phyloP scores from a whole-genome alignment of 2,797 vertebrate genomes.

The Sebastes diploproa region DNA sequence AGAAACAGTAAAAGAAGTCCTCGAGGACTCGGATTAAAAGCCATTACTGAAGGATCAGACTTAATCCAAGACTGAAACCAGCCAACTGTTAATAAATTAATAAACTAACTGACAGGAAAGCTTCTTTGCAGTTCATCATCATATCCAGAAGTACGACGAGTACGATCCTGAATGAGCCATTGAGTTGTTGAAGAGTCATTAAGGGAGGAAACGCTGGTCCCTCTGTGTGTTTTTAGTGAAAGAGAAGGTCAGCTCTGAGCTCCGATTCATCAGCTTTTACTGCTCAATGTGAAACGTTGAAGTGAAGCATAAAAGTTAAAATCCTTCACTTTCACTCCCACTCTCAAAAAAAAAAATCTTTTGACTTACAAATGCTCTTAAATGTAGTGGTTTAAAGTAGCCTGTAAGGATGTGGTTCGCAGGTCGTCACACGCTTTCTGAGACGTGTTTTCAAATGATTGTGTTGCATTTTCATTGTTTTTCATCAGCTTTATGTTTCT shows the following conservation, averaged over 20 bases:
- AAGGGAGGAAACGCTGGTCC: no score
- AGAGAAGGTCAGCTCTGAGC: background rate
- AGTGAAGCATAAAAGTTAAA: background rate
- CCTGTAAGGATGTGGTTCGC: no score
- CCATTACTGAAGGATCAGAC: conserved; percentile 9
- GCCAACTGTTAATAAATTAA: background rate
- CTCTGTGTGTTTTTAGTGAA: background rate
- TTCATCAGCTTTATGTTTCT: background rate
- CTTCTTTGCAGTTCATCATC: background rate
- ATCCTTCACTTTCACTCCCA: background rate
- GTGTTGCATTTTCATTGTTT: background rate
- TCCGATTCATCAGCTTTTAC: background rate
- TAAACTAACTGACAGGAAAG: background rate
- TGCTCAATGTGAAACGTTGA: background rate
- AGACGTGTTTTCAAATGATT: background rate
- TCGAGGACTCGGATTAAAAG: conserved; percentile 3
- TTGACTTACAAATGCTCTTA: background rate
- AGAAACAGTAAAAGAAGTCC: background rate
- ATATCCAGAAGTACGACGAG: background rate
- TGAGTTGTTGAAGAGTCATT: background rate
- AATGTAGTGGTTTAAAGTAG: background rate
- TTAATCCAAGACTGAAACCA: background rate
- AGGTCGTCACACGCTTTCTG: background rate
- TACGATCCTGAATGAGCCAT: background rate
- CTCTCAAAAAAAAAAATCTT: background rate